Base-by-base conservation (phyloP, 2,113 vertebrate genomes). In the Accipiter virgatus region DNA sequence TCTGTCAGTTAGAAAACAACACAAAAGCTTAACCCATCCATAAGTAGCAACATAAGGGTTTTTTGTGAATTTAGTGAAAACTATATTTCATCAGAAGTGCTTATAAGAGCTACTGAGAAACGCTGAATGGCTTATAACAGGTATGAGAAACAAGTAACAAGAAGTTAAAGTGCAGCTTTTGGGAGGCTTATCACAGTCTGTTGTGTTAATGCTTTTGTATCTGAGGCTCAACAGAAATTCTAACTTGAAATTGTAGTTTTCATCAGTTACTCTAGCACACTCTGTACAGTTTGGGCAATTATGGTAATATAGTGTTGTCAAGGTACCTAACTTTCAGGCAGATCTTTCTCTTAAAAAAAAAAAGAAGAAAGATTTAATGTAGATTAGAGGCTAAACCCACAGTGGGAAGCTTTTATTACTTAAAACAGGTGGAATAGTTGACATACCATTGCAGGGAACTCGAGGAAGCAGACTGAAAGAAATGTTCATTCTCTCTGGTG, bases 131-230 rank as follows among this genome's bases (percentile, higher is more conserved):
- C 34, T 89, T 72, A 7, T 19, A 93, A 11, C 2, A 25, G 9
- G 9, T 55, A 3, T 14, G 11, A 67, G 56, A 34, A 73, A 52
- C 32, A 78, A 70, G 23, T 45, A 40, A 47, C 6, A 71, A 42
- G 56, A 89, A 66, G 38, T 53, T 43, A 53, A 74, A 81, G 45
- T 82, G 29, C 18, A 21, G 8, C 19, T 72, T 62, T 63, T 56
- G 38, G 20, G 20, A 67, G 52, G 8, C 14, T 56, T 67, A 4
- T 45, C 19, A 16, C 15, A 29, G 7, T 72, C 5, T 38, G 70
- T 31, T 1, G 1, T 55, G 21, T 81, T 75, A 73, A 13, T 4
- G 1, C 20, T 86, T 6, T 32, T n/a, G 0, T 11, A 38, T 77
- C 38, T 89, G 81, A 81, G 26, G 22, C 43, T 43, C 34, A 67